phyloP scores from a whole-genome alignment of 1,140 invertebrate genomes.

The Panagrolaimus sp. region DNA sequence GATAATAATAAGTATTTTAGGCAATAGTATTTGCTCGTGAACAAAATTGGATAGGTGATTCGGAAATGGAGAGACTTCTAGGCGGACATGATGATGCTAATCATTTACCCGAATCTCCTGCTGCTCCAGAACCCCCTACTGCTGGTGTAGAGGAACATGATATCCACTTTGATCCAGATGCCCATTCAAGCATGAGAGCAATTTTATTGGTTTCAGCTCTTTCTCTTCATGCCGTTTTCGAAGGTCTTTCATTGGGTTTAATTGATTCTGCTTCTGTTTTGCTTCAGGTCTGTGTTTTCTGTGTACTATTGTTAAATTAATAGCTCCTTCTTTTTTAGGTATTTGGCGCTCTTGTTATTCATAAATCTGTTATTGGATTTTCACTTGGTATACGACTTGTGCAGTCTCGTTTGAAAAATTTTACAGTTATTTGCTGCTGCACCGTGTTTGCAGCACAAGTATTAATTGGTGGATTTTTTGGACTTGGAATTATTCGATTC shows the following conservation, averaged over 20 bases:
- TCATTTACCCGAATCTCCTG: not conserved
- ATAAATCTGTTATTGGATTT: conserved; percentile 66
- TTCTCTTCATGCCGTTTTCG: conserved; percentile 53
- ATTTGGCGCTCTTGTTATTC: conserved; percentile 65
- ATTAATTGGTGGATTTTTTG: conserved; percentile 62
- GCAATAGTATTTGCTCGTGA: conserved; percentile 43
- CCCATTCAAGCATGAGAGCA: conserved; percentile 42
- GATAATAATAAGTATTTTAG: conserved; percentile 31
- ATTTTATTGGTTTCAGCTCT: conserved; percentile 50
- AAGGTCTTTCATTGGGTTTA: conserved; percentile 55
- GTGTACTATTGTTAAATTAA: not conserved
- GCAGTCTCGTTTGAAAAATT: conserved; percentile 65
- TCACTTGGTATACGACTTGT: conserved; percentile 66
- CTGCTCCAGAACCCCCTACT: conserved; percentile 9
- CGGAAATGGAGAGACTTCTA: conserved; percentile 19
- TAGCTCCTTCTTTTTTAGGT: conserved; percentile 51
- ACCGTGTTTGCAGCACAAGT: conserved; percentile 68
- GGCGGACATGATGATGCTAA: conserved; percentile 17
- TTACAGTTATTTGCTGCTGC: conserved; percentile 65
- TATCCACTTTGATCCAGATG: conserved; percentile 31
- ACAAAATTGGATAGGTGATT: conserved; percentile 32
- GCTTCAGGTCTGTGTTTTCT: conserved; percentile 36
- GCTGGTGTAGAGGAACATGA: conserved; percentile 16
- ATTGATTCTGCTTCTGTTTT: conserved; percentile 44
- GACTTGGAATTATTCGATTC: conserved; percentile 46